Evolutionary conservation across 2,888 invertebrate genomes (phyloP), one percentile per base, ranked within the genome.

Genomic region (Cyclophora albipunctata): DNA sequence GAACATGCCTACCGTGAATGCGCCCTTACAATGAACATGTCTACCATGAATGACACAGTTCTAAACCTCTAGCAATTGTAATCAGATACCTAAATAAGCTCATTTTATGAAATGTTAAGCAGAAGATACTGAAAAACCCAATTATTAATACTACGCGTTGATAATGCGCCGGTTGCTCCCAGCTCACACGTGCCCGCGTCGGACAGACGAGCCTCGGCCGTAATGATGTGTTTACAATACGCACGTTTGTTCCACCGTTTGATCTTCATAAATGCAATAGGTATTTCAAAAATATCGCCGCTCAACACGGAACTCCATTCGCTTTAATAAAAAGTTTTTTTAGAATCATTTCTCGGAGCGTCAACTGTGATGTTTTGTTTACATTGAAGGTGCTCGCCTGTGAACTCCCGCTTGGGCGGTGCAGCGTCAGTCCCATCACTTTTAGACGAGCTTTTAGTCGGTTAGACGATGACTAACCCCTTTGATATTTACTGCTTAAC

Each of bases 221-320:
- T 75, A 37, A 77, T 78, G 83, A 82, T 81, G 66, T 87, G 86
- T 87, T 87, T 87, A 87, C 85, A 86, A 53, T 69, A 83, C 76
- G 76, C 80, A 67, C 83, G 86, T 84, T 84, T 84, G 84, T 83
- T 79, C 79, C 55, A 64, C 57, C 85, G 83, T 87, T 88, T 88
- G 87, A 88, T 88, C 87, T 87, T 85, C 86, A 81, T 84, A 84
- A 85, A 86, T 84, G 86, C 84, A 82, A 85, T 84, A 85, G 84
- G 85, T 85, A 85, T 87, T 86, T 83, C 79, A 74, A 81, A 84
- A 87, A 85, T 82, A 82, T 78, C 82, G 73, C 71, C 73, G 77
- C 73, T 75, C 73, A 67, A 74, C 37, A 5, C 37, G 75, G 75
- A 77, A 78, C 75, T 75, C 74, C 73, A 71, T 66, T 64, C 55